These are phyloP conservation scores for Pelobates fuscus DNA, from an alignment of 2,113 vertebrate genomes.

Conservation along the genomic window DNA sequence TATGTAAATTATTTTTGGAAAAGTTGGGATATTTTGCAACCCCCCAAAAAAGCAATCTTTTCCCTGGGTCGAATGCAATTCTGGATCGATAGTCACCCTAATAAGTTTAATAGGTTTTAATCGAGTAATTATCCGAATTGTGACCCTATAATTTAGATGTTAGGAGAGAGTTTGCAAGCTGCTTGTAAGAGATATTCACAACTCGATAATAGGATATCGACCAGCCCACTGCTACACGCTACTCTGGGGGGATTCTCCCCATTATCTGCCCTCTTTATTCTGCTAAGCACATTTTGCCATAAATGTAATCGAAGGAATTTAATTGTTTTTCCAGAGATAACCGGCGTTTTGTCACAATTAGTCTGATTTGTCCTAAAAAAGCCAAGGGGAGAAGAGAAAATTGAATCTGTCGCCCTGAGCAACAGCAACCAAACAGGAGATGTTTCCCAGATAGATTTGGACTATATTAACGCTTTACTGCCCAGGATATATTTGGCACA, in stretches of 20 bases:
- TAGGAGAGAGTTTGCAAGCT: constrained; percentile 85
- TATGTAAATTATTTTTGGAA: constrained; percentile 50
- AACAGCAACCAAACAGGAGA: constrained; percentile 34
- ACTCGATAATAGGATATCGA: constrained; percentile 94
- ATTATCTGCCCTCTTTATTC: constrained; percentile 81
- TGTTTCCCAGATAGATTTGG: background rate
- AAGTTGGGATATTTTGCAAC: constrained; percentile 59
- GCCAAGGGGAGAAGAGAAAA: constrained; percentile 64
- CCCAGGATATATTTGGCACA: background rate
- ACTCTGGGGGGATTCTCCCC: constrained; percentile 75
- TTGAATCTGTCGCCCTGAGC: constrained; percentile 68
- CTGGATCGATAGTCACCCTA: constrained; percentile 82
- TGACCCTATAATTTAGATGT: constrained; percentile 93
- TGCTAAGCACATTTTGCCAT: constrained; percentile 82
- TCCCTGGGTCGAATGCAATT: constrained; percentile 74
- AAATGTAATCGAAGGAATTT: constrained; percentile 85
- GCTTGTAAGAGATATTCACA: constrained; percentile 89
- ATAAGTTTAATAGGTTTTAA: constrained; percentile 94
- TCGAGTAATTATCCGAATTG: constrained; percentile 94
- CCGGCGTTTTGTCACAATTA: constrained; percentile 87
- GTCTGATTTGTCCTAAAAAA: constrained; percentile 79
- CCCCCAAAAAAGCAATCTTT: constrained; percentile 72
- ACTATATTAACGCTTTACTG: constrained; percentile 4
- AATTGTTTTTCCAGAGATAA: constrained; percentile 90
- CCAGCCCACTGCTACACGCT: constrained; percentile 73